Conservation (phyloP, 2,113 vertebrate species). For the Syngnathus scovelli region DNA sequence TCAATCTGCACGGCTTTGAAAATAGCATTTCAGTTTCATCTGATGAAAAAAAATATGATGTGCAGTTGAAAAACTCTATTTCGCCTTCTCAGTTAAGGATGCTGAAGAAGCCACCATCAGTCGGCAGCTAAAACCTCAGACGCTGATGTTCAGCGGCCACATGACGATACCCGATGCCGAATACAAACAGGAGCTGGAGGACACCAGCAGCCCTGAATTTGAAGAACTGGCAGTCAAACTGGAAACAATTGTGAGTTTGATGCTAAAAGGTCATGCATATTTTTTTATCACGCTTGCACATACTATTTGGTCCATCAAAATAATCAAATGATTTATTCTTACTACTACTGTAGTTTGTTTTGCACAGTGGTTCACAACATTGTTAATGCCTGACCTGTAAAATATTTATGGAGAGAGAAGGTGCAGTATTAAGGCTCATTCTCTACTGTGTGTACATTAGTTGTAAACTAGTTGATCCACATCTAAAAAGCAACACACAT, state of each 20-base stretch:
- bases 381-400: background rate
- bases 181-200: conserved; percentile 54
- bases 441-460: background rate
- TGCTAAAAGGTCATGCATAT: background rate
- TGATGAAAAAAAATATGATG: conserved; percentile 19
- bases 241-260: conserved; percentile 59
- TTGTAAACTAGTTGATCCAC: background rate
- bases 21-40: conserved; percentile 27
- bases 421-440: background rate
- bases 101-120: background rate
- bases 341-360: background rate
- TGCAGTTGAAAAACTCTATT: conserved; percentile 31
- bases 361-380: background rate
- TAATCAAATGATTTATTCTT: too few relatives aligned
- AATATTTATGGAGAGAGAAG: background rate
- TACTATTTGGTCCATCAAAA: background rate
- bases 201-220: conserved; percentile 55
- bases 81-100: conserved; percentile 50
- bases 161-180: conserved; percentile 39
- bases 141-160: conserved; percentile 65
- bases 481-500: background rate
- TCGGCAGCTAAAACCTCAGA: background rate
- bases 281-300: background rate
- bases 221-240: conserved; percentile 33
- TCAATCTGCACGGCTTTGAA: conserved; percentile 19